phyloP scores from a whole-genome alignment of 64 coral and sea anemone genomes.

The Pachyseris speciosa region DNA sequence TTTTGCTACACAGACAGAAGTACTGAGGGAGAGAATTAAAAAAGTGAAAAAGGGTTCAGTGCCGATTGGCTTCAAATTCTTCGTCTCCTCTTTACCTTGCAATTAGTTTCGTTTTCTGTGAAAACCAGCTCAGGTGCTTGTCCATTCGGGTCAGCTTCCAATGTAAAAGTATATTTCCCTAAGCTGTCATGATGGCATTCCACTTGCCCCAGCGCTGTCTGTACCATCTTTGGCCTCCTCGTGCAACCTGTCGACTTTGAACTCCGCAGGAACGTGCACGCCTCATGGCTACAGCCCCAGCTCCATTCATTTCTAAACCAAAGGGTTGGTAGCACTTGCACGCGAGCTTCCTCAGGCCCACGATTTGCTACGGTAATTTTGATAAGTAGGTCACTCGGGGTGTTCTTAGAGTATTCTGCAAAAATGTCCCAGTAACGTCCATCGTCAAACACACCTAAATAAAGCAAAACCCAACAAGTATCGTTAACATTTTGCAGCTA shows the following conservation, averaged over 20 bases:
- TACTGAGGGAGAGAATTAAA: too few relatives aligned
- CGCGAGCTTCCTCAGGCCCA: slow-evolving; percentile 46
- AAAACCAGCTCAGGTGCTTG: slow-evolving; percentile 64
- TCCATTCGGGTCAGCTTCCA: slow-evolving; percentile 29
- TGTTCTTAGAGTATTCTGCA: slow-evolving; percentile 77
- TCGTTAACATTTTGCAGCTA: not conserved
- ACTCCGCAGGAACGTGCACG: not conserved
- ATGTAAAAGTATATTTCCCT: slow-evolving; percentile 49
- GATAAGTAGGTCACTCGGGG: slow-evolving; percentile 72
- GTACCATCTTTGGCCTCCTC: slow-evolving; percentile 29
- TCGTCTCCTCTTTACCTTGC: slow-evolving; percentile 34
- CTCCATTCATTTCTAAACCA: slow-evolving; percentile 91
- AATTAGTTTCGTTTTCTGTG: slow-evolving; percentile 92
- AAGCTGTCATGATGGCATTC: slow-evolving; percentile 59
- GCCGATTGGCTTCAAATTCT: too few relatives aligned
- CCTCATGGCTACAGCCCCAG: slow-evolving; percentile 73
- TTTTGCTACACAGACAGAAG: too few relatives aligned
- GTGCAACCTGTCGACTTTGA: not conserved
- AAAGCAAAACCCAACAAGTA: too few relatives aligned
- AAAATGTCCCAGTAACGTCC: slow-evolving; percentile 78
- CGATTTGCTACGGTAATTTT: slow-evolving; percentile 81
- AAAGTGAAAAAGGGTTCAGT: too few relatives aligned
- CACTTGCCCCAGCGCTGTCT: slow-evolving; percentile 27
- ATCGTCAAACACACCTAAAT: slow-evolving; percentile 71
- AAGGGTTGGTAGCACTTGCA: slow-evolving; percentile 73